Base-by-base conservation (phyloP, 2,888 invertebrate genomes). In the Pegoplata infirma region DNA sequence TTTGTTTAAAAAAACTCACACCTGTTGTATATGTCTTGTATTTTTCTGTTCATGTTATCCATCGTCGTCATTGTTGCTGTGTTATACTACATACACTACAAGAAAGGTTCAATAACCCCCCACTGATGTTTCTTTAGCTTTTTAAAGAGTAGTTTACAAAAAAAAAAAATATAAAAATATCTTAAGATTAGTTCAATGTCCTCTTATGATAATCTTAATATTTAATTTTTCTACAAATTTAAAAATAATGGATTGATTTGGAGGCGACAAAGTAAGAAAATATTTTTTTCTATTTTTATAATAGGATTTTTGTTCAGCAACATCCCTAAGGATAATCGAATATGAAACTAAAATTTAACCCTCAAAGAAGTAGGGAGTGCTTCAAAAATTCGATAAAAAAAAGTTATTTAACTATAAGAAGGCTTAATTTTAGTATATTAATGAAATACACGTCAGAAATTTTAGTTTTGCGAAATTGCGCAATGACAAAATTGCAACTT, bases 141-240 rank as follows among this genome's bases (percentile, higher is more conserved):
- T 16, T 44, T 25, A 17, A 49, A 21, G 10, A 53, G 21, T 25
- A 23, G 55, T 67, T 44, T 56, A 17, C 40, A 40, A 44, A 25
- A 23, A 55, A 67, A 28, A 19, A 23, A 17, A 16, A 17, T 46
- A 32, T 67, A 46, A n/a, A n/a, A n/a, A 44, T 46, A 25, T 53
- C n/a, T 32, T 16, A 47, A 36, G 51, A 68, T 69, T 17, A 59
- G 69, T 69, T 69, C 69, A 69, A 40, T 69, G 51, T 51, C 44
- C 69, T 69, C 59, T 25, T 8, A 21, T 17, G n/a, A 46, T 58
- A 17, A 17, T 59, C 23, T 36, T 21, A 14, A n/a, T 10, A 46
- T 16, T 49, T 12, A 49, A 21, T 49, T n/a, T 17, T n/a, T 49
- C 49, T 49, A 44, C 44, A 44, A 6, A 44, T n/a, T n/a, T 46